These are phyloP conservation scores for Matsumyia berberina DNA, from an alignment of 2,888 invertebrate species.

Conservation along the genomic window DNA sequence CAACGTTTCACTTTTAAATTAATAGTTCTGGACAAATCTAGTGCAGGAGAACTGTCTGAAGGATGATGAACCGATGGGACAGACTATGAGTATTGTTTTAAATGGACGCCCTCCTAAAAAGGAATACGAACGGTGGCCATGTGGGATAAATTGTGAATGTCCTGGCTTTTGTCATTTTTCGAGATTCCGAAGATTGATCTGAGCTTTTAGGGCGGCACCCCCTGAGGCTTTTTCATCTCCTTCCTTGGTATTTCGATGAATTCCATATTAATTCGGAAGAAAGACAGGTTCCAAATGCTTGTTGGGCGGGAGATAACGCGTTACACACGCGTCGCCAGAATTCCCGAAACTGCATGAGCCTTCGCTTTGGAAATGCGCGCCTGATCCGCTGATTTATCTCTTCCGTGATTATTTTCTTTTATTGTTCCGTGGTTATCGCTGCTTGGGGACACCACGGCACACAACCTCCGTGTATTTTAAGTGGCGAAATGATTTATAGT, in stretches of 20 bases:
- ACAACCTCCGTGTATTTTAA: constrained; percentile 17
- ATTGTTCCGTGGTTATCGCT: constrained; percentile 50
- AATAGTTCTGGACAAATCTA: constrained; percentile 69
- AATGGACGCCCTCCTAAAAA: too few relatives aligned
- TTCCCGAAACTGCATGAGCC: constrained; percentile 26
- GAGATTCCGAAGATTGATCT: constrained; percentile 63
- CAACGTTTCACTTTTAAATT: constrained; percentile 63
- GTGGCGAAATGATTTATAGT: constrained; percentile 57
- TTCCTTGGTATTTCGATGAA: constrained; percentile 17
- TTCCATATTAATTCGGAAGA: constrained; percentile 41
- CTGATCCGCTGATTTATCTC: constrained; percentile 38
- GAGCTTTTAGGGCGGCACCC: constrained; percentile 56
- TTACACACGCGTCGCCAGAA: neutral
- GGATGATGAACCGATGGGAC: neutral
- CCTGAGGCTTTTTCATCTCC: neutral
- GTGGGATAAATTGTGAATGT: constrained; percentile 55
- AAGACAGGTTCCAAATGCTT: constrained; percentile 30
- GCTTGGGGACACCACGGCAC: constrained; percentile 34
- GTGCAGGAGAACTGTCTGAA: constrained; percentile 35
- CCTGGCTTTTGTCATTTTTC: constrained; percentile 54
- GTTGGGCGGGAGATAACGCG: constrained; percentile 1
- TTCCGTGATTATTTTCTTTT: constrained; percentile 40
- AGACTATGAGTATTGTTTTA: too few relatives aligned
- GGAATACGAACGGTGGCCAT: neutral
- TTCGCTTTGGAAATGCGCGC: neutral